Conservation (phyloP, 1,140 invertebrate genomes). For the Galleria mellonella region DNA sequence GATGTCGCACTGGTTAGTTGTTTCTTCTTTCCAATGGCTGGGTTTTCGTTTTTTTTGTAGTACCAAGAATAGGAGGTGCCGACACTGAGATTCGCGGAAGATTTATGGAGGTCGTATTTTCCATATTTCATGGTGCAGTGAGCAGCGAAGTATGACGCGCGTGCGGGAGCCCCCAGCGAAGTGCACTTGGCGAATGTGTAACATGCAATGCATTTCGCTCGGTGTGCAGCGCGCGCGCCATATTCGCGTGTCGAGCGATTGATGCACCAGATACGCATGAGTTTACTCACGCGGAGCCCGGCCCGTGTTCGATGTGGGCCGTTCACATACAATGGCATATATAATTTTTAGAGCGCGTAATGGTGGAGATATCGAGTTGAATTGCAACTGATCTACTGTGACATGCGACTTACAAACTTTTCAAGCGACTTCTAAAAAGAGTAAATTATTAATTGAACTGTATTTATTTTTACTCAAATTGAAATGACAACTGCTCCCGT, state of each 20-base stretch:
- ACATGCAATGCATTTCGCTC: slow-evolving; percentile 51
- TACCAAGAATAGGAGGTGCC: slow-evolving; percentile 71
- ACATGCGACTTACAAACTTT: neutral
- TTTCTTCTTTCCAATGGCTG: slow-evolving; percentile 43
- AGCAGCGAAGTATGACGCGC: slow-evolving; percentile 35
- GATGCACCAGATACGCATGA: slow-evolving; percentile 40
- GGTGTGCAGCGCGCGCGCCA: slow-evolving; percentile 18
- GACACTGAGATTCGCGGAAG: slow-evolving; percentile 64
- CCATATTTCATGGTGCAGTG: slow-evolving; percentile 74
- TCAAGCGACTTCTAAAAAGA: no score
- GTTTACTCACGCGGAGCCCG: slow-evolving; percentile 13
- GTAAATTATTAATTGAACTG: no score
- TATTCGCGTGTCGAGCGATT: slow-evolving; percentile 39
- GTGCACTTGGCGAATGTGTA: slow-evolving; percentile 44
- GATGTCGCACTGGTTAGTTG: slow-evolving; percentile 47
- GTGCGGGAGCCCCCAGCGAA: slow-evolving; percentile 37
- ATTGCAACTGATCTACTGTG: slow-evolving; percentile 6
- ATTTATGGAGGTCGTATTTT: slow-evolving; percentile 75
- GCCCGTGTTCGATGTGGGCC: slow-evolving; percentile 17
- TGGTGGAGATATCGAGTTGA: slow-evolving; percentile 40
- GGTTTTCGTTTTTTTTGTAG: slow-evolving; percentile 61
- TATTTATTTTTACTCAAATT: no score
- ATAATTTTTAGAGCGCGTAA: slow-evolving; percentile 60
- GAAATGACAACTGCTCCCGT: no score
- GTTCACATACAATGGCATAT: slow-evolving; percentile 49